phyloP scores from a whole-genome alignment of 2,113 vertebrate genomes.

The Syrrhaptes paradoxus region DNA sequence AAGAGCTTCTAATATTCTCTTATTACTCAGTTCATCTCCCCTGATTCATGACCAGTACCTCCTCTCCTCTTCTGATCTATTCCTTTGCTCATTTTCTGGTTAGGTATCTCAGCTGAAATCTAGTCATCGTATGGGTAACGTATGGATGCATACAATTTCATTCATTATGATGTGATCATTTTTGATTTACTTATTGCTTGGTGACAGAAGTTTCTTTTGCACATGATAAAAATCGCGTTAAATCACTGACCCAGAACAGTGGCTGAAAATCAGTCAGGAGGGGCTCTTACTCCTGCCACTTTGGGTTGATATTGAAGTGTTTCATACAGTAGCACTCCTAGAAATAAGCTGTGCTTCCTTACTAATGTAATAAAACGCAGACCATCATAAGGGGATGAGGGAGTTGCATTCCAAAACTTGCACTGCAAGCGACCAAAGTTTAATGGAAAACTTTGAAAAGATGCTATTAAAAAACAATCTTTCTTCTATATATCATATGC shows the following conservation, averaged over 20 bases:
- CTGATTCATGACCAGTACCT: background rate
- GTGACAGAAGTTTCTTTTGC: background rate
- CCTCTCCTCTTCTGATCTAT: background rate
- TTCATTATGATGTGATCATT: background rate
- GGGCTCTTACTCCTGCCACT: background rate
- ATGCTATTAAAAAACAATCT: constrained; percentile 33
- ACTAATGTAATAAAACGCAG: constrained; percentile 41
- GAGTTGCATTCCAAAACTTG: constrained; percentile 63
- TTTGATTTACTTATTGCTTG: background rate
- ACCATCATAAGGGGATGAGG: constrained; percentile 57
- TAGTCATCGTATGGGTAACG: background rate
- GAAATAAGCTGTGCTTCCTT: constrained; percentile 33
- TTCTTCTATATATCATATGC: constrained; percentile 2
- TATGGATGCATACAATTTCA: background rate
- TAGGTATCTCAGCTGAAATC: background rate
- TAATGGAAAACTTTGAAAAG: constrained; percentile 62
- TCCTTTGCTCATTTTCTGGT: background rate
- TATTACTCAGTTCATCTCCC: background rate
- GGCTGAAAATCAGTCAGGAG: background rate
- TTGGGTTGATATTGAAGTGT: background rate
- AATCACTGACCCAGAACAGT: background rate
- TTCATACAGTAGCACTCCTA: constrained; percentile 41
- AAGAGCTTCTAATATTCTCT: background rate
- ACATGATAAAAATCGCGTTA: background rate
- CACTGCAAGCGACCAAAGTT: constrained; percentile 33